These are phyloP conservation scores for Asarcornis scutulata DNA, from an alignment of 2,113 vertebrate genomes.

Conservation along the genomic window DNA sequence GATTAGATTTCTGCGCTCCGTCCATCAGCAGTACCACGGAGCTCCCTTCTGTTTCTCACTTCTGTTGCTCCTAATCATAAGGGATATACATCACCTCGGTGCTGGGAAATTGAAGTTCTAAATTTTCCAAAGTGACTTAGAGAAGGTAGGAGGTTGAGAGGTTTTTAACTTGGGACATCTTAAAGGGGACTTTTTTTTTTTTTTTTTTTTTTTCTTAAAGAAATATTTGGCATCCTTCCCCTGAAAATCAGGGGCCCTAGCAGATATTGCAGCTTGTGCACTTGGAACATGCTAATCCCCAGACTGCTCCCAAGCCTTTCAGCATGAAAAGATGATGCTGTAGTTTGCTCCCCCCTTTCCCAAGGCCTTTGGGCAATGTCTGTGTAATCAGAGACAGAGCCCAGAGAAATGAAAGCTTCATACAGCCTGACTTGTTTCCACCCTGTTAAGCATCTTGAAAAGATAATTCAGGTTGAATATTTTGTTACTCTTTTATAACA, in stretches of 20 bases:
- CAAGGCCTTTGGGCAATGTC: constrained; percentile 23
- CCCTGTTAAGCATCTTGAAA: constrained; percentile 29
- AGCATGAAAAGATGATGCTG: neutral
- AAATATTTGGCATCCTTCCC: neutral
- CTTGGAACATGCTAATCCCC: neutral
- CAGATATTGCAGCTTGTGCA: neutral
- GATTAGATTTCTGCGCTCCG: neutral
- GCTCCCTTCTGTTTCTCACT: neutral
- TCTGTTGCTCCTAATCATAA: neutral
- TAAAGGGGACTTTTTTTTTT: neutral
- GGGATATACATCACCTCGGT: neutral
- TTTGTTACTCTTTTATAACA: constrained; percentile 22
- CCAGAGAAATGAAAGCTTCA: constrained; percentile 41
- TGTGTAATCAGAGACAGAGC: constrained; percentile 40
- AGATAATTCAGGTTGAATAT: constrained; percentile 33
- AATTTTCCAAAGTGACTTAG: neutral
- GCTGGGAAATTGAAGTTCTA: neutral
- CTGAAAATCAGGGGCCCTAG: neutral
- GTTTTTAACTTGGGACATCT: neutral
- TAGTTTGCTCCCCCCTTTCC: neutral
- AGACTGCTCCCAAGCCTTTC: neutral
- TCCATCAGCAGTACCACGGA: neutral
- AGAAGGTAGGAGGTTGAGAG: neutral
- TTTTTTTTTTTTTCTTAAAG: neutral
- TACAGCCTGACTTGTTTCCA: constrained; percentile 30